Evolutionary conservation across 2,113 vertebrate species (phyloP).

Genomic region (Polyodon spathula): DNA sequence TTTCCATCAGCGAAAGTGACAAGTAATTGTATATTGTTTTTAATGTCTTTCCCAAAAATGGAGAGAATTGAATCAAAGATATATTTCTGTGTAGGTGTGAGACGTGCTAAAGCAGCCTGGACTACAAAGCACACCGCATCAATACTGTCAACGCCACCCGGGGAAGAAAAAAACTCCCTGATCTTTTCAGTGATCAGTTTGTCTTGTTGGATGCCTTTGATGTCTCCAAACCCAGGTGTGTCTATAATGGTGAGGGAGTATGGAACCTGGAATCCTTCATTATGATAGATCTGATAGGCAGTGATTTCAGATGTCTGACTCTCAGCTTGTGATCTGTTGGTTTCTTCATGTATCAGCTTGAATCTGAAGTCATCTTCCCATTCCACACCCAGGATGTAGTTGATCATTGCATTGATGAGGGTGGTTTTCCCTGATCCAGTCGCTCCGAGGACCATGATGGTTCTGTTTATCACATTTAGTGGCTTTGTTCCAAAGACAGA

Average conservation of each 20-base stretch:
- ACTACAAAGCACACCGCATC: slow-evolving; percentile 18
- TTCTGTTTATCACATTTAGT: not conserved
- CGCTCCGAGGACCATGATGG: slow-evolving; percentile 18
- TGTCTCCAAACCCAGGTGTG: no score
- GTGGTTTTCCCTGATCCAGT: slow-evolving; percentile 19
- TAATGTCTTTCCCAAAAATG: slow-evolving; percentile 27
- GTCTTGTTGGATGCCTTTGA: no score
- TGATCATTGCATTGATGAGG: slow-evolving; percentile 22
- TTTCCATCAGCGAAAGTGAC: slow-evolving; percentile 25
- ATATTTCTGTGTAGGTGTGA: slow-evolving; percentile 18
- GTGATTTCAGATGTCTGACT: slow-evolving; percentile 21
- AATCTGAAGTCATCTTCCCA: slow-evolving; percentile 17
- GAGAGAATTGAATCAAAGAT: slow-evolving; percentile 25
- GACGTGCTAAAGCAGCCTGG: slow-evolving; percentile 10
- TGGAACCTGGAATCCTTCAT: slow-evolving; percentile 12
- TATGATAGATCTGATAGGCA: slow-evolving; percentile 14
- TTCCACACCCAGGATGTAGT: slow-evolving; percentile 24
- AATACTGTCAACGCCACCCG: no score
- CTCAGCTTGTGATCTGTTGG: slow-evolving; percentile 18
- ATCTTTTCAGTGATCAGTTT: no score
- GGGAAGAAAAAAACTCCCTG: no score
- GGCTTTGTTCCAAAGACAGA: not conserved
- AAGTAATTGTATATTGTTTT: slow-evolving; percentile 20
- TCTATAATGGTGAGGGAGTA: no score
- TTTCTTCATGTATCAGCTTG: slow-evolving; percentile 10